A percentile compares a stretch with the other conserved stretches of the same genome.
Conservation (phyloP, 2,888 invertebrate species). For the Pyrrhosoma nymphula region DNA sequence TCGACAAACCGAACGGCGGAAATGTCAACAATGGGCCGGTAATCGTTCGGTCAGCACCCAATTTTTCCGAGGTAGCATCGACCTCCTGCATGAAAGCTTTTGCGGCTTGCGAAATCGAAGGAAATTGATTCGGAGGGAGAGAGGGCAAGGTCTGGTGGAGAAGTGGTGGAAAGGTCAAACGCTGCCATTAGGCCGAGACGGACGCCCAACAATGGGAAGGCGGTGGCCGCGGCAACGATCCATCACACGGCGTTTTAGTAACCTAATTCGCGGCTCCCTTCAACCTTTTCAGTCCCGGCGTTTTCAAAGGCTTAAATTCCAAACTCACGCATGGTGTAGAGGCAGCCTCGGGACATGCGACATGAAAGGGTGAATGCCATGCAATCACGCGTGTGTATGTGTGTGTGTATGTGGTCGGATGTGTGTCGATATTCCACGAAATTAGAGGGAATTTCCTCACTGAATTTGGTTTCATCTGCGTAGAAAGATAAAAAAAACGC, state of each 20-base stretch:
- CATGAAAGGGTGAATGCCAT: too few species aligned
- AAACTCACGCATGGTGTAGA: background rate
- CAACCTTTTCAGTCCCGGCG: background rate
- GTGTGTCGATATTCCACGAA: too few species aligned
- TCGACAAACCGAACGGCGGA: background rate
- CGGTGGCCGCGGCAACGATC: slow-evolving; percentile 31
- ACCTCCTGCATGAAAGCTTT: background rate
- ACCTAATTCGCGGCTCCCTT: slow-evolving; percentile 6
- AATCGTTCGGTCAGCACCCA: slow-evolving; percentile 20
- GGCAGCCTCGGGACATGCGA: background rate
- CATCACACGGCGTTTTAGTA: slow-evolving; percentile 31
- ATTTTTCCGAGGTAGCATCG: background rate
- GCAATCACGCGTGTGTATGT: too few species aligned
- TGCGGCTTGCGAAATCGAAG: background rate
- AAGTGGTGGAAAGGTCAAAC: slow-evolving; percentile 25
- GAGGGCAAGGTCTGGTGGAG: background rate
- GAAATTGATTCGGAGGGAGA: slow-evolving; percentile 6
- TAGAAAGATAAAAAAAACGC: too few species aligned
- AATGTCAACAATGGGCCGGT: background rate
- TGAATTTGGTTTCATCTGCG: too few species aligned
- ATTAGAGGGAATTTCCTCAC: too few species aligned
- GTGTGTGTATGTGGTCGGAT: too few species aligned
- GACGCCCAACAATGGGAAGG: slow-evolving; percentile 32
- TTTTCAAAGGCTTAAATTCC: background rate
- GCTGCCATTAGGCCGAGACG: slow-evolving; percentile 21